Evolutionary conservation across 2,888 invertebrate species (phyloP).

Genomic region (Dynastes tityus): DNA sequence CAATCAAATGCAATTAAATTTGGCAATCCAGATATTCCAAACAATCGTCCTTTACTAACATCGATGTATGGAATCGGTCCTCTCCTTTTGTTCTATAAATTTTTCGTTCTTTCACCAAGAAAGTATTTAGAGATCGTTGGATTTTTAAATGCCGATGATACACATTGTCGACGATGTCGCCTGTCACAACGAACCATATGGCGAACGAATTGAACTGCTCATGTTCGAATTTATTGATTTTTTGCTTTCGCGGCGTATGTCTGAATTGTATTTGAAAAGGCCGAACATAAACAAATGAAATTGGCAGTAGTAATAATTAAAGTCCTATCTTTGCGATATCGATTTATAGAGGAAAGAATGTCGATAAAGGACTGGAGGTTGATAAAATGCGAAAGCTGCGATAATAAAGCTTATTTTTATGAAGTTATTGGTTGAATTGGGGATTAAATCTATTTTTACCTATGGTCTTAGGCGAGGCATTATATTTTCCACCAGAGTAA

Average conservation of each 20-base stretch:
- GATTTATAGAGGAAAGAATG: conserved; percentile 18
- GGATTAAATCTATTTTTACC: not conserved
- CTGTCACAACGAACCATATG: conserved; percentile 51
- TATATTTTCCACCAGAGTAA: too few species aligned
- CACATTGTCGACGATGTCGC: conserved; percentile 29
- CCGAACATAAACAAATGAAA: conserved; percentile 40
- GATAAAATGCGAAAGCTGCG: not conserved
- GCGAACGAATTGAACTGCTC: conserved; percentile 54
- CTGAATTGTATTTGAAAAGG: conserved; percentile 47
- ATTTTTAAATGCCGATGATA: conserved; percentile 18
- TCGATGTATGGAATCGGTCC: not conserved
- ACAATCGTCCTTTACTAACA: not conserved
- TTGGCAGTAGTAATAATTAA: conserved; percentile 29
- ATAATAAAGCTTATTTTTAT: not conserved
- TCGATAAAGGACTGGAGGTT: conserved; percentile 19
- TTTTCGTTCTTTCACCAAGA: not conserved
- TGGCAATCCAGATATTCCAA: too few species aligned
- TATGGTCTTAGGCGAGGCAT: too few species aligned
- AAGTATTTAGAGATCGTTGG: not conserved
- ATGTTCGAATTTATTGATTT: conserved; percentile 62
- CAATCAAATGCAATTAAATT: too few species aligned
- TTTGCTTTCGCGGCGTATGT: conserved; percentile 44
- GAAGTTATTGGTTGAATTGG: not conserved
- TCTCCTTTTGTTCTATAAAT: not conserved
- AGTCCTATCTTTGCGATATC: conserved; percentile 15